These are phyloP conservation scores for Andricus grossulariae DNA, from an alignment of 1,140 invertebrate genomes.

Conservation along the genomic window DNA sequence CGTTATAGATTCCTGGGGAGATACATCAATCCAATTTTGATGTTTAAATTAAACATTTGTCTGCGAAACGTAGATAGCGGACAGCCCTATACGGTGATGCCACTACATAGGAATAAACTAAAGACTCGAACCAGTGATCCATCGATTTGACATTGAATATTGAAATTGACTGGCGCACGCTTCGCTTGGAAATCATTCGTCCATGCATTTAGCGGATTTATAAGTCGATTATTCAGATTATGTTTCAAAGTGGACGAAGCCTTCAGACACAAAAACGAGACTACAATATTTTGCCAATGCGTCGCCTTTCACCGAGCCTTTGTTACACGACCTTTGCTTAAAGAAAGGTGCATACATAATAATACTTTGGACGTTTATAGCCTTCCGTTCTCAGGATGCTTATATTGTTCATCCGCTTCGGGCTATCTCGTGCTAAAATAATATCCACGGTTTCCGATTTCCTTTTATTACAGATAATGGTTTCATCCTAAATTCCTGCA, in stretches of 20 bases:
- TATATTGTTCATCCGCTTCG: conserved; percentile 25
- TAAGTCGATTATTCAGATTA: conserved; percentile 10
- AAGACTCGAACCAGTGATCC: not conserved
- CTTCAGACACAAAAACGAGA: not conserved
- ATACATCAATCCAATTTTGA: not conserved
- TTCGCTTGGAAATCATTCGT: not conserved
- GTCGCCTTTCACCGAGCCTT: conserved; percentile 4
- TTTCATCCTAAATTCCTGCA: not conserved
- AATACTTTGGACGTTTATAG: conserved; percentile 26
- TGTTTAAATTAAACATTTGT: not conserved
- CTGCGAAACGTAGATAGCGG: conserved; percentile 15
- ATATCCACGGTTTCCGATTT: conserved; percentile 6
- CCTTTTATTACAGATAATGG: conserved; percentile 1
- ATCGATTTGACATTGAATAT: conserved; percentile 10
- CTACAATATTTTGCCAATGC: conserved; percentile 6
- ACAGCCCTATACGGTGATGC: not conserved
- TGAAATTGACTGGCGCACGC: not conserved
- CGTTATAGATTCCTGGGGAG: not conserved
- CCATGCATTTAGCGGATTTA: not conserved
- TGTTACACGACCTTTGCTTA: conserved; percentile 12
- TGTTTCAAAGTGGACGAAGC: not conserved
- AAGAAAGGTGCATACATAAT: conserved; percentile 31
- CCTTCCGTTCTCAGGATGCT: conserved; percentile 16
- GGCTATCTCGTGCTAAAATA: conserved; percentile 15
- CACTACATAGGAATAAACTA: not conserved